Evolutionary conservation across 2,888 invertebrate species (phyloP).

Genomic region (Leptinotarsa tumamoca): DNA sequence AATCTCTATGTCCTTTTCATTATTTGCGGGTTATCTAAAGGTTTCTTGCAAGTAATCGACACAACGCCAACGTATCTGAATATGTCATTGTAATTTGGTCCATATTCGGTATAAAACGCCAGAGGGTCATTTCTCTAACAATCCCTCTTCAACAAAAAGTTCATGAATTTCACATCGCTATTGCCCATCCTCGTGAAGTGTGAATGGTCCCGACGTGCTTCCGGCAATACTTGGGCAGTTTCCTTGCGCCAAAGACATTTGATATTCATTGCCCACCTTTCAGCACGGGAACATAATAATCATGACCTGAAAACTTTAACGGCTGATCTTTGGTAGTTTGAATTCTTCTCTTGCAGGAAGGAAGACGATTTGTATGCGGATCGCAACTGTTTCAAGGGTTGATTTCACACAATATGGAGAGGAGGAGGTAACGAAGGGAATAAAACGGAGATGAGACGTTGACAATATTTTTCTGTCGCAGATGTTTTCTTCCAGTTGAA

Average conservation of each 20-base stretch:
- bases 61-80: neutral
- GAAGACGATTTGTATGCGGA: constrained; percentile 14
- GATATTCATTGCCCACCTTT: constrained; percentile 21
- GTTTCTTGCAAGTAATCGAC: no score
- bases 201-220: constrained; percentile 11
- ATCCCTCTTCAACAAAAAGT: neutral
- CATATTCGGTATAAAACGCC: neutral
- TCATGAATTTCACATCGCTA: constrained; percentile 7
- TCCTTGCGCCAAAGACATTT: constrained; percentile 8
- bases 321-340: constrained; percentile 19
- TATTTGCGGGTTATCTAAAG: neutral
- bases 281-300: constrained; percentile 12
- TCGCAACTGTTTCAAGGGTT: constrained; percentile 16
- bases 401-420: constrained; percentile 10
- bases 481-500: neutral
- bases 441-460: neutral
- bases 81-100: neutral
- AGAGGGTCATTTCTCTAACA: neutral
- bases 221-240: constrained; percentile 2
- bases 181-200: neutral
- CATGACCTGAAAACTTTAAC: constrained; percentile 14
- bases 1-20: neutral
- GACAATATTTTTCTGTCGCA: constrained; percentile 16
- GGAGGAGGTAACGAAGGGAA: neutral
- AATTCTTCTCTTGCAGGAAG: constrained; percentile 17